Conservation (phyloP, 2,888 invertebrate genomes). For the Lissocephala sabroskyi region DNA sequence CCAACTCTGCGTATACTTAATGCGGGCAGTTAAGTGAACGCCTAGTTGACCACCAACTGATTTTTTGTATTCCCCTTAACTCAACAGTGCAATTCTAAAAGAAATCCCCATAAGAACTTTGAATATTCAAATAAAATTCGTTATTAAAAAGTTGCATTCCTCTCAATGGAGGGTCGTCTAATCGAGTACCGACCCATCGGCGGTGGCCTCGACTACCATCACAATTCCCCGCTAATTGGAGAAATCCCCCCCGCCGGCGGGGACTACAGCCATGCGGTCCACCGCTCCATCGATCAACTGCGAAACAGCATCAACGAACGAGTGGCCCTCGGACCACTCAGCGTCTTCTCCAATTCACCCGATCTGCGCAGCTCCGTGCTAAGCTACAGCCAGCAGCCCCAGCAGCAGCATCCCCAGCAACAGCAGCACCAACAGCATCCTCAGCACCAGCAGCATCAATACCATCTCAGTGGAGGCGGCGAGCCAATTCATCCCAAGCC, state of each 20-base stretch:
- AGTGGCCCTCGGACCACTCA: slow-evolving; percentile 75
- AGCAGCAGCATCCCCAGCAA: slow-evolving; percentile 46
- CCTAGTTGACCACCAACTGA: too few species aligned
- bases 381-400: slow-evolving; percentile 68
- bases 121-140: neutral
- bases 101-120: neutral
- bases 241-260: slow-evolving; percentile 76
- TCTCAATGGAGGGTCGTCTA: slow-evolving; percentile 75
- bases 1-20: too few species aligned
- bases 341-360: slow-evolving; percentile 70
- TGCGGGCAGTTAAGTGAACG: too few species aligned
- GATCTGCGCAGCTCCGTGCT: slow-evolving; percentile 69
- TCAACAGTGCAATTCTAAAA: neutral
- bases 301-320: slow-evolving; percentile 76
- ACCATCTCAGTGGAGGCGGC: slow-evolving; percentile 66
- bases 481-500: slow-evolving; percentile 39
- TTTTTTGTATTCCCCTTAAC: neutral
- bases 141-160: too few species aligned
- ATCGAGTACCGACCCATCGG: slow-evolving; percentile 76
- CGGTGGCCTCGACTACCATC: slow-evolving; percentile 79
- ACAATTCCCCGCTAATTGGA: slow-evolving; percentile 78
- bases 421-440: slow-evolving; percentile 74
- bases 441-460: slow-evolving; percentile 72
- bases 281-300: slow-evolving; percentile 79
- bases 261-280: slow-evolving; percentile 78